These are phyloP conservation scores for Ivindomyrus marchei DNA, from an alignment of 2,113 vertebrate genomes.

Conservation along the genomic window DNA sequence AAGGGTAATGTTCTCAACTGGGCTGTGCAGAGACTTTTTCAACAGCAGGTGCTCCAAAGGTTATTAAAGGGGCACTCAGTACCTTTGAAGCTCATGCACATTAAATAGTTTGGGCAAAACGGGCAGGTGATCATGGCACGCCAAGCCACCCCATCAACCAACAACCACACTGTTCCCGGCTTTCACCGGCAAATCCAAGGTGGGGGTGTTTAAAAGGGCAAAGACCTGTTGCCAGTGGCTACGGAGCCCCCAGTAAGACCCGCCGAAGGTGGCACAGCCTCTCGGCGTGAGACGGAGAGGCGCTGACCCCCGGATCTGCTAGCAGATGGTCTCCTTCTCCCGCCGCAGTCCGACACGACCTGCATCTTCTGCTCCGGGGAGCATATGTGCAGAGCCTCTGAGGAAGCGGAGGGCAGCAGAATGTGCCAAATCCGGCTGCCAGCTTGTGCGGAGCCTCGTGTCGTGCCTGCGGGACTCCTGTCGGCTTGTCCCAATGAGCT, in stretches of 20 bases:
- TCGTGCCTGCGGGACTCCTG: constrained; percentile 44
- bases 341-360: constrained; percentile 45
- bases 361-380: constrained; percentile 46
- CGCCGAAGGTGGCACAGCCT: background rate
- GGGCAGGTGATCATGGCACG: background rate
- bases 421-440: constrained; percentile 40
- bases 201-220: background rate
- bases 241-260: background rate
- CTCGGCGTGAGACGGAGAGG: background rate
- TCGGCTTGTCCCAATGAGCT: constrained; percentile 41
- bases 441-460: constrained; percentile 23
- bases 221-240: background rate
- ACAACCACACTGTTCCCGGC: background rate
- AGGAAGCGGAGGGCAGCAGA: constrained; percentile 48
- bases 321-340: constrained; percentile 53
- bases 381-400: constrained; percentile 52
- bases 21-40: background rate
- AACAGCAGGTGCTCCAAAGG: background rate
- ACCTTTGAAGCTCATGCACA: background rate
- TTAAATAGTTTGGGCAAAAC: background rate
- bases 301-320: constrained; percentile 19
- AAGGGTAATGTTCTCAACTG: background rate
- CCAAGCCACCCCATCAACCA: background rate
- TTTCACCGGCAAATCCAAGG: background rate
- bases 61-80: background rate